Base-by-base conservation (phyloP, 2,113 vertebrate genomes). In the Okapia johnstoni region DNA sequence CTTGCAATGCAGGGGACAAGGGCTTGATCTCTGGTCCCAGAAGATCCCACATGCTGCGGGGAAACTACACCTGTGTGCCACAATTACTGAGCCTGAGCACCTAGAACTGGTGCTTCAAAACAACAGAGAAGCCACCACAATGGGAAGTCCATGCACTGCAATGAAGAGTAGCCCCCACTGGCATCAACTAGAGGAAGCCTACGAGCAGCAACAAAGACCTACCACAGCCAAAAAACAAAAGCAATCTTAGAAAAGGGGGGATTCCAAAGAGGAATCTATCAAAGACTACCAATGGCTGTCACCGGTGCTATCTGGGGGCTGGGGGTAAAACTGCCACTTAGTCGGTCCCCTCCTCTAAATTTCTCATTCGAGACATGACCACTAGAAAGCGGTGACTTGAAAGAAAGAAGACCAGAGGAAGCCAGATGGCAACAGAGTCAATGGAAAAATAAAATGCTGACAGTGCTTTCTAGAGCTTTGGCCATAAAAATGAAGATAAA, bases 11-110 rank as follows among this genome's bases (percentile, higher is more conserved):
- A 76, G 23, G 70, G 23, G 70, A 43, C 70, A 43, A 13, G 36
- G 70, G 23, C 40, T 76, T 3, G 1, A 14, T 76, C 70, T 26
- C 40, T 76, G 70, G 70, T 76, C 23, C 6, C 0, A 5, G 36
- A 26, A 76, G 23, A 43, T 43, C 70, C 40, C 36, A 43, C 12
- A 3, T 43, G 36, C 70, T 0, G 1, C 1, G 3, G 12, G 36
- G 70, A 1, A 0, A 43, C 40, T 76, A 26, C 0, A 0, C 40
- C 70, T 1, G 12, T 26, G 23, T 43, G 40, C 36, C 70, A 13
- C 11, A 25, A 23, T 13, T 43, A 26, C 70, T 43, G 70, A 43
- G 70, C 36, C 70, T 26, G 23, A 76, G 70, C 23, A 7, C 70
- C 23, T 43, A 76, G 70, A 76, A 25, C 70, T 25, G 11, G 1